Conservation (phyloP, 2,888 invertebrate genomes). For the Pristionchus japonicus region DNA sequence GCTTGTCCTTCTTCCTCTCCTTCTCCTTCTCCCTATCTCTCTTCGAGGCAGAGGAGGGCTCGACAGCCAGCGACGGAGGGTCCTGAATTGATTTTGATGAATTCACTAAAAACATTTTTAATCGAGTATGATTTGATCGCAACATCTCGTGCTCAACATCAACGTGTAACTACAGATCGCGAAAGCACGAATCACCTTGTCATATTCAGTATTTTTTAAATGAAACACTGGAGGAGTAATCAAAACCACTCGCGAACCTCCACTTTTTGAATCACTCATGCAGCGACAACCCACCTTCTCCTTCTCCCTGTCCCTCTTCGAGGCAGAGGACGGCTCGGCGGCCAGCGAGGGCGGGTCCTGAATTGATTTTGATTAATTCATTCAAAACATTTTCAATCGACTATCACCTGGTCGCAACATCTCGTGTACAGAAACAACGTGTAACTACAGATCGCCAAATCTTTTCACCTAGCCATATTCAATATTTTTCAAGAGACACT, state of each 20-base stretch:
- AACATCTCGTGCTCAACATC: neutral
- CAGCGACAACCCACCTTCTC: conserved; percentile 32
- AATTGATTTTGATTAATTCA: neutral
- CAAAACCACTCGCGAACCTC: no score
- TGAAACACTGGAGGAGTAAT: no score
- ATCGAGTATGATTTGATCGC: no score
- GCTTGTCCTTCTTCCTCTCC: neutral
- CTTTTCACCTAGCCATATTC: neutral
- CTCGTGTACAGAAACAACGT: neutral
- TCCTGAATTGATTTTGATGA: neutral
- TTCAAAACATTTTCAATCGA: no score
- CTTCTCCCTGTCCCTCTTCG: neutral
- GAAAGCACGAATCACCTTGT: neutral
- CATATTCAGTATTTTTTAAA: neutral
- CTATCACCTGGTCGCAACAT: no score
- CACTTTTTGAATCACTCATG: no score
- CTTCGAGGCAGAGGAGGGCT: neutral
- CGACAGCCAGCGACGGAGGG: neutral
- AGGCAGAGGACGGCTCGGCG: neutral
- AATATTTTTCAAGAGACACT: no score
- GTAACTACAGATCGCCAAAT: neutral
- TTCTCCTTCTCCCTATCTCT: neutral
- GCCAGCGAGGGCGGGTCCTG: neutral
- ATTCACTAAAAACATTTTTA: no score
- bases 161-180: neutral